Conservation (phyloP, 2,797 vertebrate genomes). For the Naso thynnoides region DNA sequence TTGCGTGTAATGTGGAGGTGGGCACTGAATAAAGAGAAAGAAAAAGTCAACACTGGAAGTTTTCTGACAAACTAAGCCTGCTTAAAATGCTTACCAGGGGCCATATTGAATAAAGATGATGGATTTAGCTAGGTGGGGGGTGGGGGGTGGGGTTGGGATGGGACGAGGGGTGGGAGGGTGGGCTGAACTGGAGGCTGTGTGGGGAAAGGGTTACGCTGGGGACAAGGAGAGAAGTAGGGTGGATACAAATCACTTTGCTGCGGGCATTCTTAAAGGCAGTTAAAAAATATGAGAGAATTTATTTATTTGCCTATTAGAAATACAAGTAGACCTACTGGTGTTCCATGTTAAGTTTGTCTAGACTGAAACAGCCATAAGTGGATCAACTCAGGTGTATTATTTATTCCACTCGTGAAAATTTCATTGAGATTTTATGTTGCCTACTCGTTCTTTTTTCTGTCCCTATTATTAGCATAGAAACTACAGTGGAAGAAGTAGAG, state of each 20-base stretch:
- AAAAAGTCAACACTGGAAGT: slow-evolving; percentile 42
- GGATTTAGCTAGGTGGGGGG: slow-evolving; percentile 69
- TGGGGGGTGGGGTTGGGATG: background rate
- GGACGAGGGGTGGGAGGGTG: too few relatives aligned
- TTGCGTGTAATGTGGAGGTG: slow-evolving; percentile 32
- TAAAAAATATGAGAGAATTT: slow-evolving; percentile 48
- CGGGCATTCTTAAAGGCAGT: slow-evolving; percentile 51
- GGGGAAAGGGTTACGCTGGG: slow-evolving; percentile 62
- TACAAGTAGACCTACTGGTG: slow-evolving; percentile 26
- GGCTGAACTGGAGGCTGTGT: slow-evolving; percentile 64
- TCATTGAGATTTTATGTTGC: slow-evolving; percentile 34
- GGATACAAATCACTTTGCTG: slow-evolving; percentile 60
- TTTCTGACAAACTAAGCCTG: slow-evolving; percentile 74
- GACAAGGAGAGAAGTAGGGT: slow-evolving; percentile 63
- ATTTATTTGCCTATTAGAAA: slow-evolving; percentile 53
- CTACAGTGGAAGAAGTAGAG: background rate
- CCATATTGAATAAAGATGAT: slow-evolving; percentile 83
- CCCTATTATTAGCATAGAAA: slow-evolving; percentile 15
- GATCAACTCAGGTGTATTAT: slow-evolving; percentile 32
- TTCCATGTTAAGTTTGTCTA: slow-evolving; percentile 31
- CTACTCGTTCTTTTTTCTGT: slow-evolving; percentile 24
- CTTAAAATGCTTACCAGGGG: slow-evolving; percentile 78
- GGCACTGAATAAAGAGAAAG: slow-evolving; percentile 29
- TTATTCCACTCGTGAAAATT: slow-evolving; percentile 23
- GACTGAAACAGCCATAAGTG: slow-evolving; percentile 19